These are phyloP conservation scores for Calliopum simillimum DNA, from an alignment of 2,888 invertebrate genomes.

Conservation along the genomic window DNA sequence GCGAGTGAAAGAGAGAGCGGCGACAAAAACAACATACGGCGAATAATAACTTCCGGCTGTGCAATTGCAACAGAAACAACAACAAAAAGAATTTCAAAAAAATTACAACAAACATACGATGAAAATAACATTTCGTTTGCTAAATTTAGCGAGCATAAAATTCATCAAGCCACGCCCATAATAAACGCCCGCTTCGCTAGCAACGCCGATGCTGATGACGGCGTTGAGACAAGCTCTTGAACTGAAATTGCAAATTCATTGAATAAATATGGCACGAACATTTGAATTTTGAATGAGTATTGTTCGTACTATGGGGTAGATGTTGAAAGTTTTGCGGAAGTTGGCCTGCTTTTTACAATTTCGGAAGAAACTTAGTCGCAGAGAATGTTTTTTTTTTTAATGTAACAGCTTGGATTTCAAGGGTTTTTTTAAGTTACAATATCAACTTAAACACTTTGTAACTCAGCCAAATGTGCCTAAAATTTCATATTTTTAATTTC, in stretches of 20 bases:
- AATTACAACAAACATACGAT: conserved; percentile 6
- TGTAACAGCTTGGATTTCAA: no score
- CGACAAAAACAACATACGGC: no score
- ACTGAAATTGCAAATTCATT: conserved; percentile 31
- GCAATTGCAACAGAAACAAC: neutral
- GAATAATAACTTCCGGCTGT: conserved; percentile 11
- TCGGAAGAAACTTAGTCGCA: no score
- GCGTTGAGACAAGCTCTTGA: neutral
- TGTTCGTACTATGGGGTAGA: no score
- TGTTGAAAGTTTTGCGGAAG: no score
- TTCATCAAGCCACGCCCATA: conserved; percentile 14
- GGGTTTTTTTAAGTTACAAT: no score
- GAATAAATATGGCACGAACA: conserved; percentile 20
- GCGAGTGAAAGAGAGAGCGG: conserved; percentile 6
- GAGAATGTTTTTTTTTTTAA: no score
- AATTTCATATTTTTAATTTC: no score
- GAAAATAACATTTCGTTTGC: neutral
- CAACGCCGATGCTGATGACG: neutral
- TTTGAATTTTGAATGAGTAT: conserved; percentile 8
- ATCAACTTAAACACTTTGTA: no score
- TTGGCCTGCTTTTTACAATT: no score
- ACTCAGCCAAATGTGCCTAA: no score
- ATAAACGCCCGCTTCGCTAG: neutral
- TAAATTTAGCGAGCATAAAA: conserved; percentile 5
- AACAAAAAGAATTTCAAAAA: neutral